phyloP scores from a whole-genome alignment of 2,113 vertebrate species.

The Trematocara nigrifrons region DNA sequence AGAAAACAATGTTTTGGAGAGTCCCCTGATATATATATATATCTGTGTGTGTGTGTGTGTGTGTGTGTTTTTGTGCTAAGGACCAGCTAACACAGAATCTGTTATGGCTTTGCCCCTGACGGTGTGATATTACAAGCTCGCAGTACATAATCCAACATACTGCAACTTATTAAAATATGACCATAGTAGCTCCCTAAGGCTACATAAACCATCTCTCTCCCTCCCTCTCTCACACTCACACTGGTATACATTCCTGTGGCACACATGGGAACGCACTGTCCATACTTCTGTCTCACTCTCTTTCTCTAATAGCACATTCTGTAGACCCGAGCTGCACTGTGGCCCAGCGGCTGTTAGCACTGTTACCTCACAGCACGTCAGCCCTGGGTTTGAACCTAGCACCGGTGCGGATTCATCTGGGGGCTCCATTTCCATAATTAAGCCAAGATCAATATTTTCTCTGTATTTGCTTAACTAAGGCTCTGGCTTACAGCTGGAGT shows the following conservation, averaged over 20 bases:
- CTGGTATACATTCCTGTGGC: conserved; percentile 41
- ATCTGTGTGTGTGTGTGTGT: conserved; percentile 5
- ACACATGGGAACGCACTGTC: conserved; percentile 24
- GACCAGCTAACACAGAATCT: conserved; percentile 53
- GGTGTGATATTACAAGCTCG: conserved; percentile 68
- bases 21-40: conserved; percentile 48
- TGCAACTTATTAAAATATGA: conserved; percentile 71
- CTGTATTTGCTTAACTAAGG: neutral
- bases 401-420: neutral
- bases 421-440: neutral
- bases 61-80: conserved; percentile 17
- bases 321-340: neutral
- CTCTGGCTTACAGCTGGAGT: neutral
- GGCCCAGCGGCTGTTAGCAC: neutral
- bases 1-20: conserved; percentile 68
- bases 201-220: conserved; percentile 17
- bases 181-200: conserved; percentile 62
- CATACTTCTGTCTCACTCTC: neutral
- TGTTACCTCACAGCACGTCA: neutral
- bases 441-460: neutral
- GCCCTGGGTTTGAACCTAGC: neutral
- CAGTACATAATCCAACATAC: conserved; percentile 67
- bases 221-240: neutral
- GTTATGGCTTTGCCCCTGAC: conserved; percentile 54
- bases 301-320: neutral